Evolutionary conservation across 2,113 vertebrate species (phyloP).

Genomic region (Paracanthobrama guichenoti): DNA sequence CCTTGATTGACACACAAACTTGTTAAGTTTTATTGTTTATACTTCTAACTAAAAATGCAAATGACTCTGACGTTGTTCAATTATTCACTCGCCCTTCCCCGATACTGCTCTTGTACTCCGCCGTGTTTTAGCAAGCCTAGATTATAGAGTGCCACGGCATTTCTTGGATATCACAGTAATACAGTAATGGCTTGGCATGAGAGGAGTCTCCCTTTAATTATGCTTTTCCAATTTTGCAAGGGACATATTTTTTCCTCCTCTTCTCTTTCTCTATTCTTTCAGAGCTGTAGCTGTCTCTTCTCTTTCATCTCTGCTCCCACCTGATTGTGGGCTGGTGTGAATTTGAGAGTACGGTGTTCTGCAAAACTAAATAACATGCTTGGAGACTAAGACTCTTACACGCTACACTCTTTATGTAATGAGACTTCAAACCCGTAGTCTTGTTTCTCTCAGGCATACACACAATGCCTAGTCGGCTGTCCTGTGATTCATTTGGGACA

Average conservation of each 20-base stretch:
- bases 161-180: conserved; percentile 72
- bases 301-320: conserved; percentile 71
- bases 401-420: conserved; percentile 64
- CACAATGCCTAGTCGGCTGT: conserved; percentile 32
- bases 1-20: not conserved
- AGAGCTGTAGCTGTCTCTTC: conserved; percentile 58
- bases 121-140: conserved; percentile 60
- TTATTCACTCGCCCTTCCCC: not conserved
- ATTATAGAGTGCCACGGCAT: conserved; percentile 70
- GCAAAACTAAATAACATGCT: conserved; percentile 64
- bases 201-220: conserved; percentile 75
- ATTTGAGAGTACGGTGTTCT: conserved; percentile 68
- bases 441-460: conserved; percentile 31
- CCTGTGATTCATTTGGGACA: conserved; percentile 63
- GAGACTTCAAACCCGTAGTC: conserved; percentile 52
- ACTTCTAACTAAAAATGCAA: not conserved
- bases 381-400: conserved; percentile 57
- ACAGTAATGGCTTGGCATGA: conserved; percentile 71
- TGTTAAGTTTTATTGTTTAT: not conserved
- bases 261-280: conserved; percentile 51
- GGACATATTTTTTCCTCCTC: conserved; percentile 35
- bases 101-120: conserved; percentile 27
- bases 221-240: conserved; percentile 60
- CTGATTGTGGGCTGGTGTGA: conserved; percentile 65
- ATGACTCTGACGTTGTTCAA: not conserved